Evolutionary conservation across 2,113 vertebrate species (phyloP).

Genomic region (Pterocles burchelli): DNA sequence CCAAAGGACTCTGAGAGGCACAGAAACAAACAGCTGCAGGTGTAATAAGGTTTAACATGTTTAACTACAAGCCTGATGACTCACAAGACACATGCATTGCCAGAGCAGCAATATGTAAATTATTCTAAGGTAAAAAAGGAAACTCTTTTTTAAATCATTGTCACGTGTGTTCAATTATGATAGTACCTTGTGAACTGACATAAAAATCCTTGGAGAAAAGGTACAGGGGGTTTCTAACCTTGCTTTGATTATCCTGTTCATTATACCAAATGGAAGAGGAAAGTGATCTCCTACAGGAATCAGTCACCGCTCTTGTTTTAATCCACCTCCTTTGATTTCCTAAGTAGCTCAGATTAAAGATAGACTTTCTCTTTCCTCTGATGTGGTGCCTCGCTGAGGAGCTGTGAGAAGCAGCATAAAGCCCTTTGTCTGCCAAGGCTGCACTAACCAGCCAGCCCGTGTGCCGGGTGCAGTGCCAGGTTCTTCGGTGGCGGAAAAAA

Average conservation of each 20-base stretch:
- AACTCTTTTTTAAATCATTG: neutral
- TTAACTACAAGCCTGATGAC: neutral
- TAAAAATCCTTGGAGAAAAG: slow-evolving; percentile 60
- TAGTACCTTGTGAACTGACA: slow-evolving; percentile 62
- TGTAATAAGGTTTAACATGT: neutral
- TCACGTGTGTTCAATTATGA: slow-evolving; percentile 42
- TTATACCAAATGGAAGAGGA: slow-evolving; percentile 70
- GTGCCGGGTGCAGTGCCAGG: slow-evolving; percentile 10
- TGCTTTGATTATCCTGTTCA: slow-evolving; percentile 76
- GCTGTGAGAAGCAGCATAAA: slow-evolving; percentile 69
- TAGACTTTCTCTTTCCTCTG: slow-evolving; percentile 44
- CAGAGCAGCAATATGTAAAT: neutral
- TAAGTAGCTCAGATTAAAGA: slow-evolving; percentile 71
- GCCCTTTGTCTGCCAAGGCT: slow-evolving; percentile 65
- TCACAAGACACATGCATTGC: neutral
- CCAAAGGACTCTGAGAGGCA: neutral
- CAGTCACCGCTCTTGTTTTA: slow-evolving; percentile 72
- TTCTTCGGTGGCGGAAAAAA: slow-evolving; percentile 27
- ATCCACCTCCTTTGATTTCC: slow-evolving; percentile 74
- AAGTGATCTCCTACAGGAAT: slow-evolving; percentile 67
- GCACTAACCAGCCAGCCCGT: neutral
- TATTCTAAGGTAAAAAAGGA: neutral
- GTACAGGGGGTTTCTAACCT: slow-evolving; percentile 40
- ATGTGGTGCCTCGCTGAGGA: slow-evolving; percentile 11
- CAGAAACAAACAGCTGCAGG: neutral